phyloP scores from a whole-genome alignment of 2,888 invertebrate genomes.

The Punctoribates punctum region DNA sequence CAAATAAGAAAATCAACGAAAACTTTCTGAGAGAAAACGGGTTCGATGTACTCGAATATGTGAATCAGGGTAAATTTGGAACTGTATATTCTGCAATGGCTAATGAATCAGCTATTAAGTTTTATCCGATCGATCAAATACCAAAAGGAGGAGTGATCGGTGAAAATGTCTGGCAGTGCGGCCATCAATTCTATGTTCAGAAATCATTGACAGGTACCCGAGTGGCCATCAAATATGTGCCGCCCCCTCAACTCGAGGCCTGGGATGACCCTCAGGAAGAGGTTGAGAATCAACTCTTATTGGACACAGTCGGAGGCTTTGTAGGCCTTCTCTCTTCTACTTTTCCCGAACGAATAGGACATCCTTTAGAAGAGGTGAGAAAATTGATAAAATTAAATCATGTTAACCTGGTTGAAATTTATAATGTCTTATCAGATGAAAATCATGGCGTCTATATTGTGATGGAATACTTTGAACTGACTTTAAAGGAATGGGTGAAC shows the following conservation, averaged over 20 bases:
- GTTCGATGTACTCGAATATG: neutral
- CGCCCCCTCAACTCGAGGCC: neutral
- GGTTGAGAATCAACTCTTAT: neutral
- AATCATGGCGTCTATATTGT: neutral
- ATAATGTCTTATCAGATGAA: neutral
- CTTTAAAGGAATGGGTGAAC: neutral
- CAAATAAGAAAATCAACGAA: too few relatives aligned
- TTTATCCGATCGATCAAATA: neutral
- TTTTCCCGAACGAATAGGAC: neutral
- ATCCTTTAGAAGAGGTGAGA: neutral
- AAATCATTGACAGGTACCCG: neutral
- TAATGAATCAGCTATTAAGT: neutral
- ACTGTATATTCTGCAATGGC: neutral
- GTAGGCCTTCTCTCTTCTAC: neutral
- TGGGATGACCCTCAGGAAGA: neutral
- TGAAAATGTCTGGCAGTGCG: neutral
- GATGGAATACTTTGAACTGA: neutral
- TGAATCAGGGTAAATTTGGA: neutral
- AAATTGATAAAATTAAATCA: neutral
- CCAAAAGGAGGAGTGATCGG: neutral
- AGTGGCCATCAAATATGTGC: neutral
- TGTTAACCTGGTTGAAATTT: neutral
- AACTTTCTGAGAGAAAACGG: neutral
- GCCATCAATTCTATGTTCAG: neutral
- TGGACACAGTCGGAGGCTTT: neutral